Conservation (phyloP, 92 coral and sea anemone species). For the Anthopleura xanthogrammica region DNA sequence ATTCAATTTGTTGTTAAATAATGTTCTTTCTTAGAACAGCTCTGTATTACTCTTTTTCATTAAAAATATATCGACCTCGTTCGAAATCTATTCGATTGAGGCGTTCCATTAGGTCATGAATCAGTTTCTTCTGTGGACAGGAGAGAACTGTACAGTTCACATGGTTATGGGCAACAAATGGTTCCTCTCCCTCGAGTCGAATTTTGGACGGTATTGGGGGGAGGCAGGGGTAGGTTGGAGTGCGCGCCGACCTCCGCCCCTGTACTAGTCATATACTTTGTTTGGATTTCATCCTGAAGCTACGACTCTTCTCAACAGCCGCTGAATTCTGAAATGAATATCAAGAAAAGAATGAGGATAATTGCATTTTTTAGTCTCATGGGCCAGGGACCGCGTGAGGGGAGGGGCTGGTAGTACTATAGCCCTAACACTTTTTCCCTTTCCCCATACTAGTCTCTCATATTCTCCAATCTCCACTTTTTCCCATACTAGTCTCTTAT, state of each 20-base stretch:
- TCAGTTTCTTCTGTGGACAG: slow-evolving; percentile 77
- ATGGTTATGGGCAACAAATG: slow-evolving; percentile 32
- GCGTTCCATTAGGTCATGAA: slow-evolving; percentile 60
- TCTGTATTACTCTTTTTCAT: slow-evolving; percentile 5
- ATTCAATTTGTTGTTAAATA: not conserved
- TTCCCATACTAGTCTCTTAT: no score
- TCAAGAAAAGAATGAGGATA: not conserved
- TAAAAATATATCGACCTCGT: slow-evolving; percentile 40
- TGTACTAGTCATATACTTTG: slow-evolving; percentile 79
- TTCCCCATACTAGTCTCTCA: no score
- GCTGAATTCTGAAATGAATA: slow-evolving; percentile 58
- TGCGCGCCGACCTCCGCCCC: slow-evolving; percentile 58
- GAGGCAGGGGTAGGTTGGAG: slow-evolving; percentile 62
- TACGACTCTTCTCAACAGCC: slow-evolving; percentile 54
- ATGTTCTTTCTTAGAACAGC: not conserved
- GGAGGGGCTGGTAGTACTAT: no score
- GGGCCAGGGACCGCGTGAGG: no score
- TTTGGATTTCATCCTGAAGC: slow-evolving; percentile 67
- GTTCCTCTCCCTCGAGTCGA: slow-evolving; percentile 15
- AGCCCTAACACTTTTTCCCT: no score
- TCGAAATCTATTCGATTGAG: slow-evolving; percentile 47
- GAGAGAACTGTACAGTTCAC: slow-evolving; percentile 66
- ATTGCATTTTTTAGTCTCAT: not conserved
- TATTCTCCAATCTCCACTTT: no score
- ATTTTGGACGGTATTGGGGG: slow-evolving; percentile 56